Base-by-base conservation (phyloP, 2,888 invertebrate genomes). In the Limenitis camilla region DNA sequence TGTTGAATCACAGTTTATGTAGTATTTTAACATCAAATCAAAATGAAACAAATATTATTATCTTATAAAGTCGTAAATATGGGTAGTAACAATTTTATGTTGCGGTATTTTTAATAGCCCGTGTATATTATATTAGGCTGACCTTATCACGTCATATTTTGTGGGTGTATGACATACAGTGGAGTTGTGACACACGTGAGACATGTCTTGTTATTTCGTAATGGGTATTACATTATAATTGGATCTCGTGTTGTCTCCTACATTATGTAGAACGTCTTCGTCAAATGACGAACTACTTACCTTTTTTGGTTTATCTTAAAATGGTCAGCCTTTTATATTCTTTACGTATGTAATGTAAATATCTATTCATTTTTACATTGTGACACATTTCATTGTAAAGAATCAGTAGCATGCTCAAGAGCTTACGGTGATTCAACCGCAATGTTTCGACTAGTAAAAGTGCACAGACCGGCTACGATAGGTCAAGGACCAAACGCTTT, bases 401-500 rank as follows among this genome's bases (percentile, higher is more conserved):
- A 38, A 30, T 46, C 27, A 8, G 8, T 30, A 11, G 45, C 41
- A 45, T 29, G 6, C 7, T 29, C 35, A 19, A 5, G 19, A 38
- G 35, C 47, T 43, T 40, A 47, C 56, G 49, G 62, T 67, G 63
- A 68, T 71, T 64, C 65, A 68, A 67, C 67, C 61, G 55, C 62
- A 60, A 51, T 59, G 65, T 68, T 67, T 60, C 68, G 69, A 73
- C 74, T 75, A 77, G 78, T 78, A 78, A 78, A 78, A 76, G 79
- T 76, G 67, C 72, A 70, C 66, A 61, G 68, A 70, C 68, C 70
- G 68, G 71, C 63, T 59, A 59, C 63, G 71, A 63, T 70, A 71
- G 72, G 78, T 79, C 82, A 83, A 82, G 82, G 82, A 76, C 78
- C 68, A 71, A 66, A 60, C 59, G 66, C 75, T 77, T 81, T 78